Base-by-base conservation (phyloP, 2,888 invertebrate species). In the Chouioia cunea region DNA sequence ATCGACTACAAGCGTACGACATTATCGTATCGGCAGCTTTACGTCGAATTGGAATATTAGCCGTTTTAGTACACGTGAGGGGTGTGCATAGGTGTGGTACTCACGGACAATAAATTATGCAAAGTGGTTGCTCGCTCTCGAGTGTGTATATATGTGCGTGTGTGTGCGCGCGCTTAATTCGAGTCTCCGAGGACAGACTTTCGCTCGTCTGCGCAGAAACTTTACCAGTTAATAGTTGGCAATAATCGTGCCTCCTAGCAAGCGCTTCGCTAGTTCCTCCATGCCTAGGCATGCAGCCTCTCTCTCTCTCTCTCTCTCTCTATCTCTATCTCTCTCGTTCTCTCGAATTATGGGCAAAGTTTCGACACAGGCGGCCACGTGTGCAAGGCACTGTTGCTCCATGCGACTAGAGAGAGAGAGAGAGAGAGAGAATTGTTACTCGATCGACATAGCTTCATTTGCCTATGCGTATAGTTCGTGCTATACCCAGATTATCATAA, bases 141-240 rank as follows among this genome's bases (percentile, higher is more conserved):
- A 10, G 44, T 50, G 54, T 36, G 23, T 62, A 10, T 20, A 16
- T 48, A 16, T 16, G 27, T 20, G 16, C 16, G n/a, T 23, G 22
- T 1, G 57, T 20, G 16, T 10, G 10, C 43, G 6, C 36, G 16
- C 10, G 44, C 74, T 77, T 79, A 78, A 79, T 79, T 78, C 77
- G 76, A 71, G 59, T 68, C 44, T 68, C 18, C 16, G 20, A 50
- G 50, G 20, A 20, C 62, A 58, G 64, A 69, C 69, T 63, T 59
- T 63, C 54, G 27, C 63, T 27, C 36, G 36, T 36, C 58, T n/a
- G 59, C 69, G 47, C 50, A 22, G 57, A 75, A 80, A 80, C 80
- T 80, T 80, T 77, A 75, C 77, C 78, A 78, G 78, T 80, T 80
- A 79, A 78, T 76, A 80, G 79, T 80, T 79, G 77, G 77, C 80